Evolutionary conservation across 2,113 vertebrate species (phyloP).

Genomic region (Takifugu flavidus): DNA sequence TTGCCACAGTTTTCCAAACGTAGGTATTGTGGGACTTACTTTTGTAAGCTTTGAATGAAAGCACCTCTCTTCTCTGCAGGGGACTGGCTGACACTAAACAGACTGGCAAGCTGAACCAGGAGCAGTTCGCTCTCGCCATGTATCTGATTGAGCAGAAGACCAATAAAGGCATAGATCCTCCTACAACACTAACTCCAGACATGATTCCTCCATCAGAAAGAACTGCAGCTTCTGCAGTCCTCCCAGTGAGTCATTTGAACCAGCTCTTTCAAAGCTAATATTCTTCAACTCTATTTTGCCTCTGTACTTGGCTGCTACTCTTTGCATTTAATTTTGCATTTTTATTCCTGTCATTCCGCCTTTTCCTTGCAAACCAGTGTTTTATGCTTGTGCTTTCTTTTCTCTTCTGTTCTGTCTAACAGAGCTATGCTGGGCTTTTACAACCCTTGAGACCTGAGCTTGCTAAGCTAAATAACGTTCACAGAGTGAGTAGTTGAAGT

Average conservation of each 20-base stretch:
- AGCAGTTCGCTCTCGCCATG: constrained; percentile 97
- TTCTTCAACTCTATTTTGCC: not conserved
- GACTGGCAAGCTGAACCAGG: constrained; percentile 87
- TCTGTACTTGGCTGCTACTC: not conserved
- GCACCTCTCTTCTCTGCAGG: constrained; percentile 67
- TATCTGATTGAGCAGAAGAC: constrained; percentile 93
- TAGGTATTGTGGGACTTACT: not conserved
- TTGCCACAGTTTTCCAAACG: no score
- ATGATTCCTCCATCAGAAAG: constrained; percentile 95
- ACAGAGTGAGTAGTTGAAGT: constrained; percentile 74
- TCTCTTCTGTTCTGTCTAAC: constrained; percentile 48
- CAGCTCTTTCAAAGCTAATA: not conserved
- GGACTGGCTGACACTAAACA: constrained; percentile 91
- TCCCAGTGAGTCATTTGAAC: constrained; percentile 74
- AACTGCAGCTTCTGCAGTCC: constrained; percentile 47
- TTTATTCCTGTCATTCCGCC: not conserved
- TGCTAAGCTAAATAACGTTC: constrained; percentile 67
- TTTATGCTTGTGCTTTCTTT: constrained; percentile 24
- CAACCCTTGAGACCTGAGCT: constrained; percentile 75
- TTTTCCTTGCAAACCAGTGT: not conserved
- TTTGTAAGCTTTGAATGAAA: not conserved
- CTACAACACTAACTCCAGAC: constrained; percentile 83
- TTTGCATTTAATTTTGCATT: not conserved
- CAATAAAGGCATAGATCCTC: constrained; percentile 89
- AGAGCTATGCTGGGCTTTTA: constrained; percentile 77